These are phyloP conservation scores for Tadarida brasiliensis DNA, from an alignment of 2,797 vertebrate genomes.

Conservation along the genomic window DNA sequence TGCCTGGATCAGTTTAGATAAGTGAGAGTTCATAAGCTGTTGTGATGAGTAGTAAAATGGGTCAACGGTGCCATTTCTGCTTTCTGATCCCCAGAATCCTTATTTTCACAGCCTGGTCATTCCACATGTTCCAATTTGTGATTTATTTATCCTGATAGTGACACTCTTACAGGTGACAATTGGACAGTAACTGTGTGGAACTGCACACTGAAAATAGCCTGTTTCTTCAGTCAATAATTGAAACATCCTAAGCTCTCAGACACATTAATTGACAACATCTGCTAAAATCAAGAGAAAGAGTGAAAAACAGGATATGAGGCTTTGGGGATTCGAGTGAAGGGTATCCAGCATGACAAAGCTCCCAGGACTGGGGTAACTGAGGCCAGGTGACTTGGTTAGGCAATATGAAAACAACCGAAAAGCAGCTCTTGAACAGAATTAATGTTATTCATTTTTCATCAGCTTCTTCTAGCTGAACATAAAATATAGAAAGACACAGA, in stretches of 20 bases:
- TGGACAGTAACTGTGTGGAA: conserved; percentile 29
- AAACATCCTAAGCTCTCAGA: conserved; percentile 71
- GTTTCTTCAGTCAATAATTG: conserved; percentile 73
- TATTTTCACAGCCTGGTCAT: neutral
- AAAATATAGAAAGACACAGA: conserved; percentile 51
- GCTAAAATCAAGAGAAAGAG: conserved; percentile 78
- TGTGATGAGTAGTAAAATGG: neutral
- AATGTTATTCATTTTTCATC: conserved; percentile 60
- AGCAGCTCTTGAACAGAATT: conserved; percentile 46
- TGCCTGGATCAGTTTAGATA: neutral
- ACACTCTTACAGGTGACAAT: conserved; percentile 25
- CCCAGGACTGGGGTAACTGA: conserved; percentile 59
- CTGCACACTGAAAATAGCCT: conserved; percentile 53
- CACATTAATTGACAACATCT: conserved; percentile 82
- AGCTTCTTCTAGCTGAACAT: conserved; percentile 19
- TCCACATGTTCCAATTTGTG: neutral
- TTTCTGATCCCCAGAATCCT: neutral
- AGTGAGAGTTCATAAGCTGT: neutral
- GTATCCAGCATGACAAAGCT: conserved; percentile 61
- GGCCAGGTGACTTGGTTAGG: conserved; percentile 69
- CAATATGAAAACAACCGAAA: conserved; percentile 71
- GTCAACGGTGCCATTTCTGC: neutral
- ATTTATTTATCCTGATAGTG: conserved; percentile 40
- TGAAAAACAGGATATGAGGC: conserved; percentile 82
- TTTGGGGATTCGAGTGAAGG: conserved; percentile 71